phyloP scores from a whole-genome alignment of 2,113 vertebrate species.

The Pogonocichla stellata region DNA sequence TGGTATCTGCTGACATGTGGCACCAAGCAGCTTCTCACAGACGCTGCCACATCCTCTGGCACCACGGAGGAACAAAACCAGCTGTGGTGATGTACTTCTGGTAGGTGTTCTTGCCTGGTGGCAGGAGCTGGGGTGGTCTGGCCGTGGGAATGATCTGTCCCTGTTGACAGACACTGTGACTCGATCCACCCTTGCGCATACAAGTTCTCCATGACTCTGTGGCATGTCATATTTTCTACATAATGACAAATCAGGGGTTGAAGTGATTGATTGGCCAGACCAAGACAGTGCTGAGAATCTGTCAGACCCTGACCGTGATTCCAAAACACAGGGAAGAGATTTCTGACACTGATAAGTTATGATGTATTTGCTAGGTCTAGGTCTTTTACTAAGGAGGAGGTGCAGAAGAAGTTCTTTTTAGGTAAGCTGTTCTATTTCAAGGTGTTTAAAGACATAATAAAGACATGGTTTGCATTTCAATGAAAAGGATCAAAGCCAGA shows the following conservation, averaged over 20 bases:
- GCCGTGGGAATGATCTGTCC: background rate
- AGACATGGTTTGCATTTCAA: background rate
- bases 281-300: background rate
- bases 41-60: fast-evolving
- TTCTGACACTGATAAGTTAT: background rate
- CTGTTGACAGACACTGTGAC: fast-evolving
- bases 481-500: background rate
- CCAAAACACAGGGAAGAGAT: background rate
- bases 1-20: fast-evolving
- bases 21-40: background rate
- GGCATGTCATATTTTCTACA: background rate
- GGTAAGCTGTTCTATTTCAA: background rate
- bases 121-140: background rate
- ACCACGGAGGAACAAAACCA: fast-evolving
- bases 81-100: background rate
- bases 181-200: fast-evolving
- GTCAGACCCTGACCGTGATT: background rate
- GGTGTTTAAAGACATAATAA: background rate
- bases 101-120: background rate
- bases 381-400: background rate
- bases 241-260: background rate
- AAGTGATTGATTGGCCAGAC: background rate
- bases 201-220: fast-evolving
- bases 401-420: background rate
- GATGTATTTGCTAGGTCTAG: background rate